Evolutionary conservation across 2,113 vertebrate species (phyloP), one percentile per base, ranked within the genome.

Genomic region (Polypterus bichir): DNA sequence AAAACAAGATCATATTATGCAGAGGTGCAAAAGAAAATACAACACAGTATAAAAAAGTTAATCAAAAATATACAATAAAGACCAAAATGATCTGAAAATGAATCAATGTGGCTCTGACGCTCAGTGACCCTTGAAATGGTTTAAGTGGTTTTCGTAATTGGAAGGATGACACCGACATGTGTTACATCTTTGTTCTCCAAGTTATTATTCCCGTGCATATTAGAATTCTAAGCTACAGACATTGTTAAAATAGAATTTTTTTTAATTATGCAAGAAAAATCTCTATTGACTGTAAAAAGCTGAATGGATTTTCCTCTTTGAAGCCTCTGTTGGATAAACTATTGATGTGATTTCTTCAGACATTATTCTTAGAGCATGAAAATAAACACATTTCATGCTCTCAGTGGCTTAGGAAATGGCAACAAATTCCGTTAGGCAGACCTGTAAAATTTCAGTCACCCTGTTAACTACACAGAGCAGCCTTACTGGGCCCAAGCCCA

Each of bases 341-440:
- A 73, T 62, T 53, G 64, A 72, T 74, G 66, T 71, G 73, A 84
- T 83, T 83, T 80, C 80, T 74, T 79, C 76, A 79, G 73, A 73
- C 73, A 68, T 75, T 75, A 77, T 74, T 64, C 71, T 65, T 66
- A 64, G 69, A 62, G 64, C 81, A 80, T 68, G 71, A 86, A 90
- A 90, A 89, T 82, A 89, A 88, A 89, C 76, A 76, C 27, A 65
- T 71, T 68, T 71, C 76, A 75, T 79, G 70, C 82, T 78, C 80
- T 81, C 81, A 74, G 81, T 71, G 75, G 80, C 79, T 76, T 79
- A 67, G 76, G 71, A 67, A 81, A 76, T 71, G 77, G 70, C 59
- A 59, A 72, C 55, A 59, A 69, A 71, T 78, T 76, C 74, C 72
- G 70, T 65, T 69, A 62, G 73, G 73, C 75, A 64, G 64, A 79